Base-by-base conservation (phyloP, 2,888 invertebrate genomes). In the Phoronis australis region DNA sequence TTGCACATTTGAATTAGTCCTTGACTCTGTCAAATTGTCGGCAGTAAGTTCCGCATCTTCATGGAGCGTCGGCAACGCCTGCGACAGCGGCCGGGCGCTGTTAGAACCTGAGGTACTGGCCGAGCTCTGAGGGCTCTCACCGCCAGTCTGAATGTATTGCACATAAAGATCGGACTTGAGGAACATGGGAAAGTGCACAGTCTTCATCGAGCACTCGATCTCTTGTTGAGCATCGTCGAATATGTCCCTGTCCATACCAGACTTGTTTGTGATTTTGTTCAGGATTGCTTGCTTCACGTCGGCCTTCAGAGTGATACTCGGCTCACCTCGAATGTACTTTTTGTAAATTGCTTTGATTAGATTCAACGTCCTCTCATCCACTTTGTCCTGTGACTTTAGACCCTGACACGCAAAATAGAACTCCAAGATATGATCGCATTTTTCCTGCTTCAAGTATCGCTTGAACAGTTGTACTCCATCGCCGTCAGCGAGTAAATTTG, bases 151-250 rank as follows among this genome's bases (percentile, higher is more conserved):
- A 45, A 78, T 67, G 64, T 76, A 72, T 55, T 76, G 68, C 52
- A 94, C 85, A 82, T 94, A 95, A 78, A 89, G 84, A 69, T 94
- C 93, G 65, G 93, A 93, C 65, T 87, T 87, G 59, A 96, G 83
- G 80, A 96, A 96, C 78, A 90, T 87, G 51, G 88, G 89, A 81
- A 95, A 95, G 55, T 90, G 88, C 52, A 90, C 87, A 74, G 87
- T 86, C 58, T 87, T 87, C 75, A 95, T 90, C 52, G 87, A 84
- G 39, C 84, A 82, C 72, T 91, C 91, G 67, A 90, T 87, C 60
- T 89, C 86, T 50, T 82, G 80, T 72, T 90, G 88, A 78, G 88
- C 90, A 61, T 84, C 83, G 77, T 93, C 90, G 77, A 91, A 94
- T 65, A 95, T 84, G 65, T 84, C 85, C 66, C 85, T 84, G 78